These are phyloP conservation scores for Falcaria lacertinaria DNA, from an alignment of 2,888 invertebrate species.

Conservation along the genomic window DNA sequence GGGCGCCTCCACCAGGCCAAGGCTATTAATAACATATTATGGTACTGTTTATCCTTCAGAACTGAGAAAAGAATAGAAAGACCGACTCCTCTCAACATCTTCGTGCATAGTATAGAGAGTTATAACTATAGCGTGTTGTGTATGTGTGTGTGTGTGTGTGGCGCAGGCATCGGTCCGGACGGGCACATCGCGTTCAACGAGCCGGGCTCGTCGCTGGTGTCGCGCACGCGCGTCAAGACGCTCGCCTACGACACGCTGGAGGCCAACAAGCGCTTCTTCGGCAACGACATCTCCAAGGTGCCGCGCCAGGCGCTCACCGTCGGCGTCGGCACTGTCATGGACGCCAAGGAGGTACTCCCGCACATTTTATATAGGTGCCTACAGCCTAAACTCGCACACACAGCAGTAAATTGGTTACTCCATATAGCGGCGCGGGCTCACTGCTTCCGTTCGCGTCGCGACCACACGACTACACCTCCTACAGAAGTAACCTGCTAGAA, in stretches of 20 bases:
- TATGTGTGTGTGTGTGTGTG: background rate
- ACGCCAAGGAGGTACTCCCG: slow-evolving; percentile 90
- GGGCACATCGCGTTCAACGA: slow-evolving; percentile 99
- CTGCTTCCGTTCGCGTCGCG: too few species aligned
- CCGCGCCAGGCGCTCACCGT: slow-evolving; percentile 98
- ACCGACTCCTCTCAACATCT: too few species aligned
- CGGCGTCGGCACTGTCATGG: slow-evolving; percentile 99
- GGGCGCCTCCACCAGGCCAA: too few species aligned
- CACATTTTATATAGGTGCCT: background rate
- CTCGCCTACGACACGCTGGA: slow-evolving; percentile 97
- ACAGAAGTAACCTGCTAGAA: too few species aligned
- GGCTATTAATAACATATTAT: too few species aligned
- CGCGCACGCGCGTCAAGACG: slow-evolving; percentile 97
- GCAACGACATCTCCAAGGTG: slow-evolving; percentile 95
- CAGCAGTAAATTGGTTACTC: too few species aligned
- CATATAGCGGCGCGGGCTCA: too few species aligned
- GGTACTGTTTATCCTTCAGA: too few species aligned
- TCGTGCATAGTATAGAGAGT: too few species aligned
- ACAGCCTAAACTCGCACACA: too few species aligned
- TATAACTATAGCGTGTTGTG: background rate
- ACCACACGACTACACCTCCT: too few species aligned
- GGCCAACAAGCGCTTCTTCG: slow-evolving; percentile 98
- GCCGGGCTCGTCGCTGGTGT: slow-evolving; percentile 97
- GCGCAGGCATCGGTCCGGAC: slow-evolving; percentile 96
- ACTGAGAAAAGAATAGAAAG: too few species aligned